A percentile compares a stretch with the other conserved stretches of the same genome.
Evolutionary conservation across 2,797 vertebrate genomes (phyloP).

Genomic region (Salmo trutta): DNA sequence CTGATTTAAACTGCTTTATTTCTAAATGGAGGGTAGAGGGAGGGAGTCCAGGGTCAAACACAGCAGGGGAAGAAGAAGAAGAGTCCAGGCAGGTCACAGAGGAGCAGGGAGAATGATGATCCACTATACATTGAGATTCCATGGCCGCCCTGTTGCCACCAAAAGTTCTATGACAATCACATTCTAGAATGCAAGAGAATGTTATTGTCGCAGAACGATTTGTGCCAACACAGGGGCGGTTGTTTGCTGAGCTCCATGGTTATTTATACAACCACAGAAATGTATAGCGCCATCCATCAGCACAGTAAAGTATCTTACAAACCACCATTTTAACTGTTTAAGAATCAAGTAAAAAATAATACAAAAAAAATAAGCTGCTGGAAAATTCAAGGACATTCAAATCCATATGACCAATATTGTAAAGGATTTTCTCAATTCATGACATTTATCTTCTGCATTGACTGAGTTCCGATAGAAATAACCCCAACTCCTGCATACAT

Average conservation of each 20-base stretch:
- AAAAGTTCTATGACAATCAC: background rate
- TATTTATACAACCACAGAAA: background rate
- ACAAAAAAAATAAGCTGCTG: background rate
- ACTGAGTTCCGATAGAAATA: background rate
- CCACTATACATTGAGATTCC: background rate
- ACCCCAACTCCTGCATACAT: slow-evolving; percentile 13
- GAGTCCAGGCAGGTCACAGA: background rate
- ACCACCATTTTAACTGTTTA: slow-evolving; percentile 35
- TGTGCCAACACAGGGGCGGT: background rate
- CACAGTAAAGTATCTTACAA: slow-evolving; percentile 20
- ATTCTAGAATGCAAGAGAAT: background rate
- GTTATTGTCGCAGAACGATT: background rate
- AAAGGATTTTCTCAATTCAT: background rate
- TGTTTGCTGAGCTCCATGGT: background rate
- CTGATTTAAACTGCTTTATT: slow-evolving; percentile 72
- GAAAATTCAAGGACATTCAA: background rate
- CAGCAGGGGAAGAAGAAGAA: background rate
- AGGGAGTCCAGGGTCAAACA: slow-evolving; percentile 31
- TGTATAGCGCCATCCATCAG: slow-evolving; percentile 14
- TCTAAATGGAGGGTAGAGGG: slow-evolving; percentile 63
- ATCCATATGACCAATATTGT: background rate
- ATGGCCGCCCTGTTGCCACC: background rate
- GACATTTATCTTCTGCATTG: background rate
- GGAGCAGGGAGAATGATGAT: background rate
- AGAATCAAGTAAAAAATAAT: no score